Evolutionary conservation across 2,113 vertebrate genomes (phyloP).

Genomic region (Cercocebus atys): DNA sequence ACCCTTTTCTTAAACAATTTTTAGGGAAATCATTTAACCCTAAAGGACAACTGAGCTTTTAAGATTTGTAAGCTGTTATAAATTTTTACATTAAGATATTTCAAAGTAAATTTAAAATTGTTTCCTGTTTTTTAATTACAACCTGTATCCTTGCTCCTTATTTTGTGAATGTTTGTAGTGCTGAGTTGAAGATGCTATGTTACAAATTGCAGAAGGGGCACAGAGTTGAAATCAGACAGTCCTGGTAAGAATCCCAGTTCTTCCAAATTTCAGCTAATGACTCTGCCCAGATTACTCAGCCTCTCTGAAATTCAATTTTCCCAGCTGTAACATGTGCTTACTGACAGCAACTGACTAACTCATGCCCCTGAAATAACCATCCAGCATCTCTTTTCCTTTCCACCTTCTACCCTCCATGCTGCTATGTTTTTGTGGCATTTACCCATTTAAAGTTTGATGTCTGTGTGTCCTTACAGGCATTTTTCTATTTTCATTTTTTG

Average conservation of each 20-base stretch:
- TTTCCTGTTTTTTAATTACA: neutral
- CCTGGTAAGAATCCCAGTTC: neutral
- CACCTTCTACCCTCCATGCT: neutral
- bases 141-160: neutral
- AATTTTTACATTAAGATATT: neutral
- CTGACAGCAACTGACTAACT: neutral
- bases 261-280: neutral
- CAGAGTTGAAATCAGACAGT: neutral
- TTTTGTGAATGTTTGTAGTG: neutral
- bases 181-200: neutral
- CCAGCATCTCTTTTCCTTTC: neutral
- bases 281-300: neutral
- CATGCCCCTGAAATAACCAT: neutral
- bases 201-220: neutral
- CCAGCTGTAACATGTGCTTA: neutral
- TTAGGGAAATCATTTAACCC: neutral
- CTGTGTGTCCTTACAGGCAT: neutral
- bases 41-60: neutral
- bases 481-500: neutral
- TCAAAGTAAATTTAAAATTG: neutral
- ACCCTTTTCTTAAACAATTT: neutral
- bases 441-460: neutral
- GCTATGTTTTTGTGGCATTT: neutral
- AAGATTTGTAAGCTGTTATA: neutral
- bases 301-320: neutral